Evolutionary conservation across 2,113 vertebrate genomes (phyloP).

Genomic region (Corythornis vintsioides): DNA sequence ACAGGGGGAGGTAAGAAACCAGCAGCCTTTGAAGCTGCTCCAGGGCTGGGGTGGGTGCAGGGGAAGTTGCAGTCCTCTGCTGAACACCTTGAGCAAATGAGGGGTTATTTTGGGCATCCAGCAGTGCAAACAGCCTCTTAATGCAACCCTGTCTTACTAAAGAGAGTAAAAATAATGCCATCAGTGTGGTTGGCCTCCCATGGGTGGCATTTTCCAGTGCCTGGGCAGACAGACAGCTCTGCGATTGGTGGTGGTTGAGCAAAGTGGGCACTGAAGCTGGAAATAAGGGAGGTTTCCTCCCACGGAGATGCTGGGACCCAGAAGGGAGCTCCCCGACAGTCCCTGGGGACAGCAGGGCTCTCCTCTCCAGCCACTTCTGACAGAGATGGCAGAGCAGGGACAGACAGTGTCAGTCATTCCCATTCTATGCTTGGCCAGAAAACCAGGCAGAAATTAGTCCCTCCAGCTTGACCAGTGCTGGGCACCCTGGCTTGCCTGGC

Average conservation of each 20-base stretch:
- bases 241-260: background rate
- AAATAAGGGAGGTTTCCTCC: background rate
- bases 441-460: background rate
- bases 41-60: background rate
- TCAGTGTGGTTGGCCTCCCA: background rate
- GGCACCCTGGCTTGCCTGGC: background rate
- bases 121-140: conserved; percentile 41
- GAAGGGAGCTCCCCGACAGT: background rate
- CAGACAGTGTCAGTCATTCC: background rate
- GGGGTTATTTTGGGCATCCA: conserved; percentile 18
- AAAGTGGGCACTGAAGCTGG: background rate
- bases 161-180: background rate
- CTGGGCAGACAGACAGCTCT: background rate
- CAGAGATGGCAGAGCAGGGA: background rate
- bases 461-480: background rate
- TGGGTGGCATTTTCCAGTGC: conserved; percentile 23
- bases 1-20: background rate
- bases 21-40: conserved; percentile 4
- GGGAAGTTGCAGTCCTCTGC: background rate
- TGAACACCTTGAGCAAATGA: conserved; percentile 44
- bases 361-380: background rate
- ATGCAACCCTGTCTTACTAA: conserved; percentile 9
- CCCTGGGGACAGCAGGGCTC: background rate
- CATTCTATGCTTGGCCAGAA: background rate
- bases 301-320: background rate